phyloP scores from a whole-genome alignment of 2,888 invertebrate genomes.

The Arge pagana region DNA sequence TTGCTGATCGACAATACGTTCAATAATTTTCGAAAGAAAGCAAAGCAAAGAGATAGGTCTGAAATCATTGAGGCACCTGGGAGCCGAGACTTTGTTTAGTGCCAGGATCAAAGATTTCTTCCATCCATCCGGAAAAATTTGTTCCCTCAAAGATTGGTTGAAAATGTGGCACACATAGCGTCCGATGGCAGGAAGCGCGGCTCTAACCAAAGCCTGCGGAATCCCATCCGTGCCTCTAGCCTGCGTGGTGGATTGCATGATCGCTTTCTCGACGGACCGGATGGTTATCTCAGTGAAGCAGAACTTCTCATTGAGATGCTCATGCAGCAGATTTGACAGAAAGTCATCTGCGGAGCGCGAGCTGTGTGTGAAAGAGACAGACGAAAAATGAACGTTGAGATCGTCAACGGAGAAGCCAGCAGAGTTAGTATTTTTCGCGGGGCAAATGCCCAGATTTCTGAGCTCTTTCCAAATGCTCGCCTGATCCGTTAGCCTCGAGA shows the following conservation, averaged over 20 bases:
- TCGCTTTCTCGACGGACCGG: no score
- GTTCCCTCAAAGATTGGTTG: background rate
- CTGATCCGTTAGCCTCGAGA: no score
- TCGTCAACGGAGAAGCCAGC: no score
- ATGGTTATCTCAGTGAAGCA: no score
- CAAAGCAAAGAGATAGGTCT: background rate
- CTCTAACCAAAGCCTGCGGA: background rate
- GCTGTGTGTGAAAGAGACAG: no score
- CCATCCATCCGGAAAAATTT: background rate
- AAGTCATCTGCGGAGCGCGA: no score
- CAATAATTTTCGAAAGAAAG: background rate
- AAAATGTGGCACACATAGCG: background rate
- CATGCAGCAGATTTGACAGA: no score
- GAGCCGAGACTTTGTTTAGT: background rate
- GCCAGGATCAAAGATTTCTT: background rate
- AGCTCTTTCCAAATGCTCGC: no score
- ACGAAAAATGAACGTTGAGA: no score
- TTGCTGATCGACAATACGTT: background rate
- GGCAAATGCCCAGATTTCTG: no score
- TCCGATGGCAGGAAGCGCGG: background rate
- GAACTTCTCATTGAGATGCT: no score
- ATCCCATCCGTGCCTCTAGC: background rate
- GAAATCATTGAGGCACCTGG: background rate
- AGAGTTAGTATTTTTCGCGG: no score
- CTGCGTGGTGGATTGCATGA: background rate